Evolutionary conservation across 2,888 invertebrate species (phyloP).

Genomic region (Tuberolachnus salignus): DNA sequence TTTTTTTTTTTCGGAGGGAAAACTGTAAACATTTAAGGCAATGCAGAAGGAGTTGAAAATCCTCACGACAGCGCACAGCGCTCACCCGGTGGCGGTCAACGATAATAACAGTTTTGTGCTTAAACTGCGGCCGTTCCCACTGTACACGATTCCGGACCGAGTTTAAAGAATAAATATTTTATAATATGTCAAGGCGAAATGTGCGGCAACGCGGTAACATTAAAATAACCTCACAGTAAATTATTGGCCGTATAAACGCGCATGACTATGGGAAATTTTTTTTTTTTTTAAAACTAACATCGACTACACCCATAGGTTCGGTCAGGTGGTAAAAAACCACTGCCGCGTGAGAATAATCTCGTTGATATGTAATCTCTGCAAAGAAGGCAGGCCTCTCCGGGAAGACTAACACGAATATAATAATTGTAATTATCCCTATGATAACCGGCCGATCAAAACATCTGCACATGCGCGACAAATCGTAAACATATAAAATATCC

Average conservation of each 20-base stretch:
- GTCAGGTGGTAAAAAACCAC: no score
- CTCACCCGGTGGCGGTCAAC: constrained; percentile 2
- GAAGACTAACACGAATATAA: no score
- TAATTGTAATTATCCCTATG: no score
- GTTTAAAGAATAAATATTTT: not conserved
- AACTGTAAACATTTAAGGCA: not conserved
- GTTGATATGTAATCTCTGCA: no score
- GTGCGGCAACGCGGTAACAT: constrained; percentile 19
- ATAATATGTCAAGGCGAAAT: constrained; percentile 46
- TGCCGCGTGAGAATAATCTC: no score
- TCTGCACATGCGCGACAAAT: no score
- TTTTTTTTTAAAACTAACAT: no score
- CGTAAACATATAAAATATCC: no score
- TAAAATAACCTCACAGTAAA: constrained; percentile 40
- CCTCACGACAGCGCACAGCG: not conserved
- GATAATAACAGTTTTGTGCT: constrained; percentile 4
- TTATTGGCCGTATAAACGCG: not conserved
- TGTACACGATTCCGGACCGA: constrained; percentile 37
- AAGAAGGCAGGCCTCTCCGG: no score
- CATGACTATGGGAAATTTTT: constrained; percentile 43
- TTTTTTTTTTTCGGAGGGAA: constrained; percentile 13
- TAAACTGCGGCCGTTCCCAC: constrained; percentile 18
- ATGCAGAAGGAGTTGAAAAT: not conserved
- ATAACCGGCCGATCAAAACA: no score
- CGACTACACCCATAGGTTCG: no score